A percentile compares a stretch with the other conserved stretches of the same genome.
Evolutionary conservation across 2,888 invertebrate genomes (phyloP).

Genomic region (Automeris io): DNA sequence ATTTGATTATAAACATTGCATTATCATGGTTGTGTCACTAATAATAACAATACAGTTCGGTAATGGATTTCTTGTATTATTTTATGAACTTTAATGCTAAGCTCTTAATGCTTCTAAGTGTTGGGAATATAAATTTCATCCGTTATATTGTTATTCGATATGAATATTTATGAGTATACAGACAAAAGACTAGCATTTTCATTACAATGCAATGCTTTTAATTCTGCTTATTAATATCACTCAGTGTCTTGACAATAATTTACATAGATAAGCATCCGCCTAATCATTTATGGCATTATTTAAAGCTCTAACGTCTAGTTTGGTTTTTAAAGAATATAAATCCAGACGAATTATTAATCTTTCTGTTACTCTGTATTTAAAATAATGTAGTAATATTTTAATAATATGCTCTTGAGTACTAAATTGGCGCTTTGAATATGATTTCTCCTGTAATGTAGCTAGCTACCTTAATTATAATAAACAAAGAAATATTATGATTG

Average conservation of each 20-base stretch:
- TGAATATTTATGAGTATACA: constrained; percentile 1
- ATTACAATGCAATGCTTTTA: background rate
- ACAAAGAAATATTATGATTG: no score
- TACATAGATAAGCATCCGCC: background rate
- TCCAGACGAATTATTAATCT: no score
- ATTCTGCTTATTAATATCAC: background rate
- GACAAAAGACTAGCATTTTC: background rate
- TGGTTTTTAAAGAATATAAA: no score
- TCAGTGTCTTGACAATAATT: background rate
- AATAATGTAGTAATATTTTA: no score
- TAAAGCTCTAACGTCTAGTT: background rate
- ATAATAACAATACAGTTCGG: constrained; percentile 12
- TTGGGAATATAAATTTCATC: no score
- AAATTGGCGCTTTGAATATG: no score
- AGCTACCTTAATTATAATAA: no score
- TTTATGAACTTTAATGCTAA: background rate
- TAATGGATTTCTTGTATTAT: background rate
- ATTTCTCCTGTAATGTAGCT: no score
- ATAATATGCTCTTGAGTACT: no score
- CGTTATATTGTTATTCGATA: background rate
- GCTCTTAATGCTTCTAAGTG: background rate
- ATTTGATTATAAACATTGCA: background rate
- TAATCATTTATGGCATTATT: background rate
- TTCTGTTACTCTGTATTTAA: no score
- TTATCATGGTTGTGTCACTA: constrained; percentile 14